Conservation (phyloP, 2,797 vertebrate genomes). For the Hypotaenidia philippensis region DNA sequence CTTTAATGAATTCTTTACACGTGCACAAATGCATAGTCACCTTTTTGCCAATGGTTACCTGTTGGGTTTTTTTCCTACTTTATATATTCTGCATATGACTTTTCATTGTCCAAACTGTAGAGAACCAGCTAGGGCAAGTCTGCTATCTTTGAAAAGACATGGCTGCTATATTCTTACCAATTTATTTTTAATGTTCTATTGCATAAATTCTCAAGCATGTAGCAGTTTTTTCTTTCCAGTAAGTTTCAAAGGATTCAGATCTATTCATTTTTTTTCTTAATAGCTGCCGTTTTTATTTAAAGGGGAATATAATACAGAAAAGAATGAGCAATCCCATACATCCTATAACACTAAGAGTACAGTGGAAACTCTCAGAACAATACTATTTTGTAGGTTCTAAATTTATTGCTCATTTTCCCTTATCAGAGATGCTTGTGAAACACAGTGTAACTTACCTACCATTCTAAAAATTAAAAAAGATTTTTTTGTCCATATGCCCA, state of each 20-base stretch:
- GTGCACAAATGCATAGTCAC: neutral
- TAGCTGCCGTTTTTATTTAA: neutral
- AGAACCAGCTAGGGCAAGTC: neutral
- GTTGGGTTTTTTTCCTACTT: neutral
- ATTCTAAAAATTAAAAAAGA: neutral
- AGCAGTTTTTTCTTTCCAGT: neutral
- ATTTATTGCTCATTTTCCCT: neutral
- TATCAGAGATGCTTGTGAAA: neutral
- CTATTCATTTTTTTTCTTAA: neutral
- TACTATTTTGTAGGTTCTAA: neutral
- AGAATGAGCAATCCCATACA: neutral
- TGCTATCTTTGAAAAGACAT: neutral
- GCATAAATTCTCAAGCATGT: neutral
- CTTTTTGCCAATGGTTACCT: neutral
- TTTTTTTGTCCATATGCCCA: neutral
- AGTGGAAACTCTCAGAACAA: neutral
- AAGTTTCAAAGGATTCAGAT: neutral
- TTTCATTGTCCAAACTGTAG: neutral
- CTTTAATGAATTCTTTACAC: neutral
- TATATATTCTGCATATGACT: neutral
- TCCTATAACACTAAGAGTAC: neutral
- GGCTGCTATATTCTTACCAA: neutral
- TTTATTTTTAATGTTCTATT: neutral
- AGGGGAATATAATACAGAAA: neutral
- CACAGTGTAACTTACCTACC: neutral